These are phyloP conservation scores for Chironomus striatipennis DNA, from an alignment of 1,140 invertebrate genomes.

Conservation along the genomic window DNA sequence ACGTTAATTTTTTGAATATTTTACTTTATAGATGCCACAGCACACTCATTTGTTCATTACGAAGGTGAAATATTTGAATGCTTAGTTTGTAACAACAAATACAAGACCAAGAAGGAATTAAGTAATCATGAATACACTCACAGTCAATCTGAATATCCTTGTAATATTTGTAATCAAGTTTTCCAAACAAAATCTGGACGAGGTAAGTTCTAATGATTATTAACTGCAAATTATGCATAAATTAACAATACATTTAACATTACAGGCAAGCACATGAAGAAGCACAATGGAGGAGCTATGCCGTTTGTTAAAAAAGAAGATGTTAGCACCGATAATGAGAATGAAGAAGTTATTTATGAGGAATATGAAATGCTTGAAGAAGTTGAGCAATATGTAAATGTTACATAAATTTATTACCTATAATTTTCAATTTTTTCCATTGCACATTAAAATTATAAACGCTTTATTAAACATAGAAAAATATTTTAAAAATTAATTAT, in stretches of 20 bases:
- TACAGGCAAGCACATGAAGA: not conserved
- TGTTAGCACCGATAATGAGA: not conserved
- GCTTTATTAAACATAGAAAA: too few relatives aligned
- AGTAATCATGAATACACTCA: conserved; percentile 16
- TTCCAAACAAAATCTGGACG: conserved; percentile 11
- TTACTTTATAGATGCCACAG: too few relatives aligned
- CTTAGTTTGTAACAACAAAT: not conserved
- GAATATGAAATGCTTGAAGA: not conserved
- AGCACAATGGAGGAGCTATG: not conserved
- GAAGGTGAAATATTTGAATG: not conserved
- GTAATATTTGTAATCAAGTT: not conserved
- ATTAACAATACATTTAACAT: too few relatives aligned
- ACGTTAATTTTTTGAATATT: too few relatives aligned
- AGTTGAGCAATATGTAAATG: not conserved
- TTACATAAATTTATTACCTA: not conserved
- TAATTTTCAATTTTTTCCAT: too few relatives aligned
- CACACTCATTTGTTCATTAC: not conserved
- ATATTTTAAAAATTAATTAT: too few relatives aligned
- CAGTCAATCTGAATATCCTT: not conserved
- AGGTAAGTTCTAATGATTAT: not conserved
- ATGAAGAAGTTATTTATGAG: not conserved
- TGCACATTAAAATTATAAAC: too few relatives aligned
- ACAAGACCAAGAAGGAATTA: not conserved
- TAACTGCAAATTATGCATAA: too few relatives aligned
- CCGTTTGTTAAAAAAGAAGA: not conserved